Evolutionary conservation across 2,797 vertebrate genomes (phyloP).

Genomic region (Austrolebias charrua): DNA sequence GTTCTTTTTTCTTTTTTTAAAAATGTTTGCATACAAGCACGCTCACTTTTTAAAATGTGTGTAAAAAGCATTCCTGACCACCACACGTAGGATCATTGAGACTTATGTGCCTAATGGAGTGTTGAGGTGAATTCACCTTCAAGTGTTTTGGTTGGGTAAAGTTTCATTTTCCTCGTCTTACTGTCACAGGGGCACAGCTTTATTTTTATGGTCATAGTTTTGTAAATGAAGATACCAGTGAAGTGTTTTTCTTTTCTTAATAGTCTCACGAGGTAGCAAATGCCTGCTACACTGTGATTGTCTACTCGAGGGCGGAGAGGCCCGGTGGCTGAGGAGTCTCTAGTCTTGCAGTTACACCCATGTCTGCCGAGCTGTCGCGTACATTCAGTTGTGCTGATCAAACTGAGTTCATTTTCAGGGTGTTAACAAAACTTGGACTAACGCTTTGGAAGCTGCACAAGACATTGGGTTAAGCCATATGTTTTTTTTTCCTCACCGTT

Average conservation of each 20-base stretch:
- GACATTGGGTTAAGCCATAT: conserved; percentile 50
- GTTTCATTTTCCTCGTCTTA: conserved; percentile 50
- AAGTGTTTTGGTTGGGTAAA: conserved; percentile 18
- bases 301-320: conserved; percentile 43
- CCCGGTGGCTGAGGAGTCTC: conserved; percentile 47
- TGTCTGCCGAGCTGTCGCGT: conserved; percentile 37
- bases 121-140: conserved; percentile 53
- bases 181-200: conserved; percentile 55
- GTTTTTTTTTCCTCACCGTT: conserved; percentile 17
- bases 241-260: conserved; percentile 63
- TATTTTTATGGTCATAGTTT: conserved; percentile 65
- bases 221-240: conserved; percentile 63
- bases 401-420: conserved; percentile 40
- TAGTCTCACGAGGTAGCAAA: conserved; percentile 58
- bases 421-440: conserved; percentile 32
- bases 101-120: conserved; percentile 80
- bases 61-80: conserved; percentile 75
- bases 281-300: conserved; percentile 71
- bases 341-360: conserved; percentile 11
- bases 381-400: conserved; percentile 44
- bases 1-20: conserved; percentile 43
- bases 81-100: conserved; percentile 70
- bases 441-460: conserved; percentile 1
- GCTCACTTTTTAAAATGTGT: conserved; percentile 26
- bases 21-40: conserved; percentile 44